These are phyloP conservation scores for Entomobrya proxima DNA, from an alignment of 2,888 invertebrate species.

Conservation along the genomic window DNA sequence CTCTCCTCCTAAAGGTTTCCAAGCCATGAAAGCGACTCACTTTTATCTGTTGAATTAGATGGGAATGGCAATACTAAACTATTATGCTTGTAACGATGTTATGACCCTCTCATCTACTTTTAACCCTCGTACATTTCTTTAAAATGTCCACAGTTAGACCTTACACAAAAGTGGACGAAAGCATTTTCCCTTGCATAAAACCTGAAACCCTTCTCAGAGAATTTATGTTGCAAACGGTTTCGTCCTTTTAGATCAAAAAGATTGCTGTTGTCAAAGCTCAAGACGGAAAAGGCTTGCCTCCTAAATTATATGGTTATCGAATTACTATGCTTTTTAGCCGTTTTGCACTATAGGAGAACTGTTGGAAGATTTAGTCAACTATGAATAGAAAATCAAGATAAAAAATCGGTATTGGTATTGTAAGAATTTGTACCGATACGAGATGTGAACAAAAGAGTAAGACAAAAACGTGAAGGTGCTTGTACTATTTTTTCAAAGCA, in stretches of 20 bases:
- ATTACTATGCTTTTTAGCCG: constrained; percentile 14
- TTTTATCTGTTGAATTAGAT: constrained; percentile 58
- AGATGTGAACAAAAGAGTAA: not conserved
- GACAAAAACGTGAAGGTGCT: not conserved
- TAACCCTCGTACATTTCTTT: constrained; percentile 15
- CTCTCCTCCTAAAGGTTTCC: not conserved
- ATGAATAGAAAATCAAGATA: not conserved
- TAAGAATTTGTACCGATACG: not conserved
- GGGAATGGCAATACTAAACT: constrained; percentile 1
- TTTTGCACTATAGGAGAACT: not conserved
- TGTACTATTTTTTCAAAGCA: not conserved
- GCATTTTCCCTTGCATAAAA: constrained; percentile 14
- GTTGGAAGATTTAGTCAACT: not conserved
- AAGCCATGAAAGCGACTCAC: not conserved
- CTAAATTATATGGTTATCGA: constrained; percentile 56
- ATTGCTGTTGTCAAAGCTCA: not conserved
- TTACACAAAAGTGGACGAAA: not conserved
- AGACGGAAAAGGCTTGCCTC: not conserved
- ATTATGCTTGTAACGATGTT: constrained; percentile 1
- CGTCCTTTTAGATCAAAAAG: constrained; percentile 15
- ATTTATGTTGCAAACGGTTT: not conserved
- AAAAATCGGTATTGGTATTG: not conserved
- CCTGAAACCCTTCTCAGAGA: not conserved
- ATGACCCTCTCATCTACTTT: constrained; percentile 17
- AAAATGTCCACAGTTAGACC: not conserved